Evolutionary conservation across 2,797 vertebrate genomes (phyloP), one percentile per base, ranked within the genome.

Genomic region (Tiaroga cobitis): DNA sequence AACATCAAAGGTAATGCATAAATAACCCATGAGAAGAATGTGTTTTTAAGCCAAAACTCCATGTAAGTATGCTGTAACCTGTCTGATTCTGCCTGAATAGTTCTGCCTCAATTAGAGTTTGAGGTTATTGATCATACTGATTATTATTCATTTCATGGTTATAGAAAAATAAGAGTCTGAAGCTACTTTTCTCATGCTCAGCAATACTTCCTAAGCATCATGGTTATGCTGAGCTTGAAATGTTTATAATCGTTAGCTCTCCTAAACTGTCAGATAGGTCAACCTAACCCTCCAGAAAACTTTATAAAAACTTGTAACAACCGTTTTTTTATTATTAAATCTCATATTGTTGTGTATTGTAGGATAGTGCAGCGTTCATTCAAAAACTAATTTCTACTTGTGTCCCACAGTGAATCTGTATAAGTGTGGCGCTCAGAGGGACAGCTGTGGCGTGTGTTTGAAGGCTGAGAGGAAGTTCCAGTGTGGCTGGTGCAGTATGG

Each of bases 391-490:
- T 68, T n/a, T 74, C 26, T 15, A 49, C 24, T 70, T 81, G 34
- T 77, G 21, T 83, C 92, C 89, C 81, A 46, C 94, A 99, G 98
- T 99, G 88, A 96, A 99, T 88, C 94, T 99, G 88, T 99, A 99
- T 95, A 99, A 99, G 93, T 99, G 98, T 0, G 97, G 96, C 0
- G 98, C 98, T 3, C 97, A 98, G 94, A 93, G 98, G 5, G 97
- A 99, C 95, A 99, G 98, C 95, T 99, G 98, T 0, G 98, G 98
- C 81, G 95, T 98, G 90, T 99, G 98, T 92, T 95, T 99, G 77
- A 99, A 99, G 91, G 97, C 98, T 0, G 94, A 99, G 85, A 96
- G 96, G 92, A 98, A 98, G 93, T 99, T 98, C 19, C 96, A 97
- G 92, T 99, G 98, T 0, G 98, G 98, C 85, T 99, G 98, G 98